Conservation (phyloP, 2,797 vertebrate species). For the Tachyglossus aculeatus region DNA sequence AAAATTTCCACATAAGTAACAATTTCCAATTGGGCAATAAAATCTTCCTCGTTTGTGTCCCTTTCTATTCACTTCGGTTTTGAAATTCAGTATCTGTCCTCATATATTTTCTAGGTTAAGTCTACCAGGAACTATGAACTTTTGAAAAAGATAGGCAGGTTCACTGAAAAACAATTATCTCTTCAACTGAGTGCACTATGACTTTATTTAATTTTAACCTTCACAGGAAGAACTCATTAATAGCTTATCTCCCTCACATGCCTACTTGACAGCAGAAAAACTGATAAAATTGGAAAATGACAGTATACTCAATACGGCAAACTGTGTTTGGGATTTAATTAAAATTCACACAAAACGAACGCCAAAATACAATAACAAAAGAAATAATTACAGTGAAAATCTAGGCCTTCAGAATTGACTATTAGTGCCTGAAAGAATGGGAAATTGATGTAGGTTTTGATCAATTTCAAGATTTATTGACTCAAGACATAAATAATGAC, state of each 20-base stretch:
- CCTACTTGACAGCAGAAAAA: slow-evolving; percentile 34
- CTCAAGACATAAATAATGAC: slow-evolving; percentile 2
- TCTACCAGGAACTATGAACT: background rate
- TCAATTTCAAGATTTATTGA: slow-evolving; percentile 18
- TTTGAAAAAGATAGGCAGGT: slow-evolving; percentile 28
- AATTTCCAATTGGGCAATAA: background rate
- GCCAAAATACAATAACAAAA: slow-evolving; percentile 40
- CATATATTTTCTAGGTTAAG: background rate
- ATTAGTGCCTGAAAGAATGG: slow-evolving; percentile 23
- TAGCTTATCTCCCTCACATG: slow-evolving; percentile 30
- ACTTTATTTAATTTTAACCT: slow-evolving; percentile 27
- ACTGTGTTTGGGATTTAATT: slow-evolving; percentile 44
- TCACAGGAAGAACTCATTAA: slow-evolving; percentile 39
- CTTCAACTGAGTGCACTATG: slow-evolving; percentile 17
- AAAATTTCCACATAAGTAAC: background rate
- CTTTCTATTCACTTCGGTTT: background rate
- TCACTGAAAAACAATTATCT: slow-evolving; percentile 8
- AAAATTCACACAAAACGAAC: slow-evolving; percentile 48
- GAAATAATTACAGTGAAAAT: slow-evolving; percentile 27
- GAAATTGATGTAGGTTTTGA: slow-evolving; percentile 15
- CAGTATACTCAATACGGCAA: slow-evolving; percentile 25
- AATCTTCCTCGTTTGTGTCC: background rate
- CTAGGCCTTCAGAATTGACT: slow-evolving; percentile 10
- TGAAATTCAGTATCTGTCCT: background rate
- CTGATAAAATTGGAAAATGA: slow-evolving; percentile 43